These are phyloP conservation scores for Periparus ater DNA, from an alignment of 2,797 vertebrate species.

Conservation along the genomic window DNA sequence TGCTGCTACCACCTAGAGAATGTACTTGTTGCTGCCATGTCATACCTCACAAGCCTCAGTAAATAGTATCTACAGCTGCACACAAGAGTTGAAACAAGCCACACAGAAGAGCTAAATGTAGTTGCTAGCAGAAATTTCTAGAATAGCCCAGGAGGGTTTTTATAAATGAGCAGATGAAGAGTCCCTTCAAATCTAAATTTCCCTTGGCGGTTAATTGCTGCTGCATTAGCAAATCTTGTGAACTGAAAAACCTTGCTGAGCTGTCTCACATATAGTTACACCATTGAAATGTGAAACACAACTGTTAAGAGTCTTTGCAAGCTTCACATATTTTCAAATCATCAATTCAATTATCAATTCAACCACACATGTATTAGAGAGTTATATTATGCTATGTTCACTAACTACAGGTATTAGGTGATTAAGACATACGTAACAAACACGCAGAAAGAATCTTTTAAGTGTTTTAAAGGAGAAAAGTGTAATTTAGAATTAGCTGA, in stretches of 20 bases:
- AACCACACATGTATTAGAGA: neutral
- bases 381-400: neutral
- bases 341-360: neutral
- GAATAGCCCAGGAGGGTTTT: slow-evolving; percentile 26
- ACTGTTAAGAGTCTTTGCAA: neutral
- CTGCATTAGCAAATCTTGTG: slow-evolving; percentile 34
- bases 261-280: neutral
- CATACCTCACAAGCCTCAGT: neutral
- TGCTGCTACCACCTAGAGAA: slow-evolving; percentile 5
- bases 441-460: neutral
- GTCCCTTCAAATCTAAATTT: slow-evolving; percentile 58
- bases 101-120: slow-evolving; percentile 11
- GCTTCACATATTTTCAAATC: neutral
- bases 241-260: slow-evolving; percentile 40
- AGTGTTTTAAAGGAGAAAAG: neutral
- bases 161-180: slow-evolving; percentile 55
- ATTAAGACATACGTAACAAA: neutral
- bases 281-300: neutral
- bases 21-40: neutral
- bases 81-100: neutral
- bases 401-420: neutral
- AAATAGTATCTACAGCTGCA: neutral
- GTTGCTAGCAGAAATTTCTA: slow-evolving; percentile 37
- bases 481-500: neutral
- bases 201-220: slow-evolving; percentile 20